Evolutionary conservation across 2,888 invertebrate genomes (phyloP), one percentile per base, ranked within the genome.

Genomic region (Cantharis nigra): DNA sequence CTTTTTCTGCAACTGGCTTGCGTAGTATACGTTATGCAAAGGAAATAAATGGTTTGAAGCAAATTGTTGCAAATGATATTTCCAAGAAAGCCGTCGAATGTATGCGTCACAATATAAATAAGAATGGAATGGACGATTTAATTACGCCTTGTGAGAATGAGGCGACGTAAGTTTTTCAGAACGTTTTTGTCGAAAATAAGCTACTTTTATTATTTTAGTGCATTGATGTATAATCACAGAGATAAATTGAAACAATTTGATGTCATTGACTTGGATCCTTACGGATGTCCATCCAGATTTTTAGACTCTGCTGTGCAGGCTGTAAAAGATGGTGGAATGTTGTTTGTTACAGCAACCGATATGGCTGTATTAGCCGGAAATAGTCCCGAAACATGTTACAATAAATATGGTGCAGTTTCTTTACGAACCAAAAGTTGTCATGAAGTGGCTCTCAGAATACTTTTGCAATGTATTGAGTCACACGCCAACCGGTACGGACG

Each of bases 311-410:
- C 97, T 0, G 93, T 98, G 0, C 95, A 96, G 87, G 92, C 94
- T 77, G 89, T 96, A 0, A 90, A 91, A 70, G 94, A 96, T 81
- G 95, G 96, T 13, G 99, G 99, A 0, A 86, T 99, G 26, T 89
- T 99, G 30, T 91, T 98, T 82, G 94, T 99, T 0, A 99, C 99
- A 0, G 98, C 98, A 26, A 99, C 99, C 0, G 99, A 99, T 87
- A 97, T 98, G 96, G 97, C 95, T 0, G 95, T 98, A 0, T 88
- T 99, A 69, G 98, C 98, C 76, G 99, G 99, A 0, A 98, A 98
- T 89, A 92, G 95, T 0, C 96, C 97, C 0, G 99, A 99, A 89
- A 96, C 98, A 0, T 98, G 98, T 87, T 92, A 93, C 94, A 83
- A 83, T 65, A 98, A 98, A 90, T 99, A 99, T 87, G 98, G 98